Conservation (phyloP, 1,140 invertebrate species). For the Mercenaria mercenaria region DNA sequence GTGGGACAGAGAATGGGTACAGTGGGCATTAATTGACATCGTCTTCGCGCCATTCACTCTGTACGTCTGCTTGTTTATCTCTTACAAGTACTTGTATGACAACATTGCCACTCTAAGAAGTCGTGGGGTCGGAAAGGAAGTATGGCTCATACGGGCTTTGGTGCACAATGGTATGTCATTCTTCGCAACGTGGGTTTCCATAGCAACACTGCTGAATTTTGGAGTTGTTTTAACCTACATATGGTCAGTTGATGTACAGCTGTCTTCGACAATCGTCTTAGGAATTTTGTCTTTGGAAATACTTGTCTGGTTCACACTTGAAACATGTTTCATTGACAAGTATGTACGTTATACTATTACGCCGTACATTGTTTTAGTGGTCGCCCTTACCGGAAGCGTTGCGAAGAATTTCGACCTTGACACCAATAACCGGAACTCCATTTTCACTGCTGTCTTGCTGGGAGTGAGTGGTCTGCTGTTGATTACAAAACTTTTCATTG, state of each 20-base stretch:
- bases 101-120: constrained; percentile 39
- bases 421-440: constrained; percentile 32
- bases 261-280: constrained; percentile 70
- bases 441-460: constrained; percentile 58
- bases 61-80: constrained; percentile 73
- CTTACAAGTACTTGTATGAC: constrained; percentile 68
- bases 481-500: constrained; percentile 51
- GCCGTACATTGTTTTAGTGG: constrained; percentile 70
- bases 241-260: constrained; percentile 19
- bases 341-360: constrained; percentile 71
- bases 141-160: constrained; percentile 80
- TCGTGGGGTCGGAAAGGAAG: constrained; percentile 58
- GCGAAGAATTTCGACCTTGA: constrained; percentile 57
- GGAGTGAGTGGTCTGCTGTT: constrained; percentile 22
- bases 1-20: constrained; percentile 77
- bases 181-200: constrained; percentile 81
- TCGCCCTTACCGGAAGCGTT: constrained; percentile 69
- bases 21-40: constrained; percentile 61
- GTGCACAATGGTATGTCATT: constrained; percentile 83
- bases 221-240: constrained; percentile 73
- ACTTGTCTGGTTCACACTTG: constrained; percentile 71
- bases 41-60: constrained; percentile 75
- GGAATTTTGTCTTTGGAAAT: constrained; percentile 72
- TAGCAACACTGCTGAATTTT: constrained; percentile 82
- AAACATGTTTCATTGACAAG: constrained; percentile 74